Percentiles rank a stretch among this genome's conserved stretches.
These are phyloP conservation scores for Carapus acus DNA, from an alignment of 2,797 vertebrate genomes.

Conservation along the genomic window DNA sequence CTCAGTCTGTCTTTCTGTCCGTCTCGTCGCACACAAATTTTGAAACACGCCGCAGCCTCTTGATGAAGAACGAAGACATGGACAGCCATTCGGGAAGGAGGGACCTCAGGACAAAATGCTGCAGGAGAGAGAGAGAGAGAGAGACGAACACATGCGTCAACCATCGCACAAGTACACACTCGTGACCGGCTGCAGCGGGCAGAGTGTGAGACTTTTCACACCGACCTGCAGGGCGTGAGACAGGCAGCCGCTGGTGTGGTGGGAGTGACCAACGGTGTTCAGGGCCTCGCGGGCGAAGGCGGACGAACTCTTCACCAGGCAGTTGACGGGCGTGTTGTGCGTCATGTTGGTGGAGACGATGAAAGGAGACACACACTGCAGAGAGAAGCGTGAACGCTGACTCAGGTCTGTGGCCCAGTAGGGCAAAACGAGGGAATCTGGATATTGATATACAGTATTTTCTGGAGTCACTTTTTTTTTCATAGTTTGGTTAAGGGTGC, in stretches of 20 bases:
- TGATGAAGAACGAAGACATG: conserved; percentile 57
- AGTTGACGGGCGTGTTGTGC: conserved; percentile 7
- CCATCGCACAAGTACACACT: neutral
- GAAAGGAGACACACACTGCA: conserved; percentile 70
- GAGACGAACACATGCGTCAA: too few relatives aligned
- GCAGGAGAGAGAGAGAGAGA: conserved; percentile 10
- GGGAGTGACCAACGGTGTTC: conserved; percentile 76
- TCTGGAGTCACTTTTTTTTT: too few relatives aligned
- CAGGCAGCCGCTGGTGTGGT: conserved; percentile 71
- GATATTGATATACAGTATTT: too few relatives aligned
- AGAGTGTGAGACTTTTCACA: neutral
- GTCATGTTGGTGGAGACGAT: conserved; percentile 76
- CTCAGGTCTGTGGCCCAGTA: too few relatives aligned
- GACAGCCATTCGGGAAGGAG: conserved; percentile 68
- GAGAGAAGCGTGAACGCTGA: neutral
- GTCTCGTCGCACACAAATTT: neutral
- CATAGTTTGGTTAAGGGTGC: too few relatives aligned
- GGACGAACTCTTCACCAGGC: conserved; percentile 58
- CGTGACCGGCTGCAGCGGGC: too few relatives aligned
- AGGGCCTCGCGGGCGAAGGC: conserved; percentile 67
- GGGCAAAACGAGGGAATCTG: too few relatives aligned
- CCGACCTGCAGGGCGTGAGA: conserved; percentile 75
- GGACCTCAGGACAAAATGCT: conserved; percentile 53
- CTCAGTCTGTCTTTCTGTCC: conserved; percentile 10
- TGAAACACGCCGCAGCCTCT: conserved; percentile 6